Evolutionary conservation across 2,888 invertebrate species (phyloP), one percentile per base, ranked within the genome.

Genomic region (Pristionchus entomophagus): DNA sequence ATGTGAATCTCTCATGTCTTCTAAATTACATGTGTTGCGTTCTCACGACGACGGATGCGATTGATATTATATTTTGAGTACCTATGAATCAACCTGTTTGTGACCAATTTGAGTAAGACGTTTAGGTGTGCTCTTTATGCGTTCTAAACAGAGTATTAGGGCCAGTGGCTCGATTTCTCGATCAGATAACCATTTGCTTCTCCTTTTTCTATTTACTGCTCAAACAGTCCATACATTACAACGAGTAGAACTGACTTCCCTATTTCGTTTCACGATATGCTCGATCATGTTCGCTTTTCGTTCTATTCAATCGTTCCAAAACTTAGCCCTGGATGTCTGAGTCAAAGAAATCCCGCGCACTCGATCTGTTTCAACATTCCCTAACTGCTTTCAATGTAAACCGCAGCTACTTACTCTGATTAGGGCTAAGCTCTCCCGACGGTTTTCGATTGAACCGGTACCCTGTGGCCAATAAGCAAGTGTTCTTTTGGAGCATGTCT

Each of bases 311-410:
- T 22, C 2, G 45, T 26, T 45, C 10, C 41, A 73, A 38, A 41
- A 73, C 73, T 26, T 22, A 41, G n/a, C 56, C 56, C 22, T 17
- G 56, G 22, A 65, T 35, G 35, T 35, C 19, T 32, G 19, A 65
- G 35, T 19, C 65, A 65, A 22, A 19, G 35, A 65, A 65, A 35
- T 10, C 73, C 45, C 73, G n/a, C 45, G 45, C 41, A 73, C 73
- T n/a, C 41, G 73, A 73, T 73, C 41, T 73, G 41, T 41, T 73
- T 41, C 73, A 73, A 41, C 73, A 73, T 73, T 73, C 73, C 41
- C 22, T 10, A 45, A 10, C 73, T 14, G 4, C 56, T 22, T n/a
- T 17, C 41, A 45, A 22, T 22, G 41, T 8, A 41, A 73, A 73
- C 38, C 19, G 41, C 41, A 41, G 73, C 73, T 73, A 73, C 73